phyloP scores from a whole-genome alignment of 2,797 vertebrate species.

The Ptychobarbus kaznakovi region DNA sequence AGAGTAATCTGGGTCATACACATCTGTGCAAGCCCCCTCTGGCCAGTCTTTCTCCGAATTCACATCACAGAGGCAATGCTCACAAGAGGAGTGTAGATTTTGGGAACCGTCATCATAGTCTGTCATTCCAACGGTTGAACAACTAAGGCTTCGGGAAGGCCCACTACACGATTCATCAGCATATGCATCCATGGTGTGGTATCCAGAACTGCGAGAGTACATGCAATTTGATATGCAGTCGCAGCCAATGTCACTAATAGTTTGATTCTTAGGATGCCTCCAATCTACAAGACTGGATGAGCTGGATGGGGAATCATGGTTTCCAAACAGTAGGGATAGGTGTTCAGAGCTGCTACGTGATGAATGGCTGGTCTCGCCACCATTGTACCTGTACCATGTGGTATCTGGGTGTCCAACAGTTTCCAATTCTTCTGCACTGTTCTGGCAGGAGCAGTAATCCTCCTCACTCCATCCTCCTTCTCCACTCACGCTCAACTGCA shows the following conservation, averaged over 20 bases:
- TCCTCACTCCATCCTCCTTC: slow-evolving; percentile 75
- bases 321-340: slow-evolving; percentile 77
- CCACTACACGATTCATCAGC: slow-evolving; percentile 68
- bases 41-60: slow-evolving; percentile 73
- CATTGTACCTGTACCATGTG: slow-evolving; percentile 69
- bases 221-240: slow-evolving; percentile 74
- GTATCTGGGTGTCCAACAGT: slow-evolving; percentile 45
- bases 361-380: slow-evolving; percentile 74
- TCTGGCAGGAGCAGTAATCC: slow-evolving; percentile 72
- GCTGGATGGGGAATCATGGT: slow-evolving; percentile 70
- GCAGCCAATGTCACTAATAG: slow-evolving; percentile 66
- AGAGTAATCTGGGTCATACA: slow-evolving; percentile 64
- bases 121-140: slow-evolving; percentile 75
- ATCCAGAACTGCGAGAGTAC: slow-evolving; percentile 77
- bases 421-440: slow-evolving; percentile 76
- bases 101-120: slow-evolving; percentile 74
- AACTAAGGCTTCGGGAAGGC: slow-evolving; percentile 76
- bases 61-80: slow-evolving; percentile 67
- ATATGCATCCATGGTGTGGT: slow-evolving; percentile 74
- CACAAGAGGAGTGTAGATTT: slow-evolving; percentile 69
- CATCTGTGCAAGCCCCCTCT: slow-evolving; percentile 62
- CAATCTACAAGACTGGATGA: slow-evolving; percentile 70
- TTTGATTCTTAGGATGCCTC: slow-evolving; percentile 59
- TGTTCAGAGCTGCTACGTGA: slow-evolving; percentile 79
- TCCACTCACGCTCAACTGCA: slow-evolving; percentile 67